Base-by-base conservation (phyloP, 2,113 vertebrate species). In the Pluvianellus socialis region DNA sequence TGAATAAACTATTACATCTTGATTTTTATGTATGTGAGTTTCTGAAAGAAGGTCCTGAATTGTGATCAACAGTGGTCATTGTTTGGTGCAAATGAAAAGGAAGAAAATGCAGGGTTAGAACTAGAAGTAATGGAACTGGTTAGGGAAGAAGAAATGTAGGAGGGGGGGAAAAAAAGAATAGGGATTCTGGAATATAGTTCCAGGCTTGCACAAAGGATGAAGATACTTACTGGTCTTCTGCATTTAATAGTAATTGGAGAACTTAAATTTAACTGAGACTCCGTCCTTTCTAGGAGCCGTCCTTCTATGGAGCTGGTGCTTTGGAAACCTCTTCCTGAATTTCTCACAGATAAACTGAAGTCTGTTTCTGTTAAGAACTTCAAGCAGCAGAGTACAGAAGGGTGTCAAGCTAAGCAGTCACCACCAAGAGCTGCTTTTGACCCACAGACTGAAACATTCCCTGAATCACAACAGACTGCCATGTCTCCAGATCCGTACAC, bases 301-400 rank as follows among this genome's bases (percentile, higher is more conserved):
- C 98, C 98, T 75, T 98, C 98, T 45, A 98, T 98, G 98, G 98
- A 98, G 95, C 97, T 98, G 79, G 98, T 98, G 76, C 97, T 98
- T 90, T 98, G 98, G 98, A 98, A 98, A 95, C 98, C 98, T 90
- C 98, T 98, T 63, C 98, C 98, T 79, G 98, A 98, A 92, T 97
- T 98, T 86, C 97, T 98, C 92, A 92, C 97, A 85, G 97, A 98
- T 84, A 98, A 98, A 96, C 96, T 98, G 96, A 98, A 98, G 88
- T 50, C 79, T 71, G 92, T 94, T 71, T 92, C 95, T 94, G 90
- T 88, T 96, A 98, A 98, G 92, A 97, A 96, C 97, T 97, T 97
- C 92, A 96, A 97, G 73, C 90, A 92, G 35, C 84, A 91, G 50
- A 92, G 70, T 33, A 63, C 96, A 70, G 96, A 97, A 95, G 95